Evolutionary conservation across 2,113 vertebrate species (phyloP), one percentile per base, ranked within the genome.

Genomic region (Ceyx cyanopectus): DNA sequence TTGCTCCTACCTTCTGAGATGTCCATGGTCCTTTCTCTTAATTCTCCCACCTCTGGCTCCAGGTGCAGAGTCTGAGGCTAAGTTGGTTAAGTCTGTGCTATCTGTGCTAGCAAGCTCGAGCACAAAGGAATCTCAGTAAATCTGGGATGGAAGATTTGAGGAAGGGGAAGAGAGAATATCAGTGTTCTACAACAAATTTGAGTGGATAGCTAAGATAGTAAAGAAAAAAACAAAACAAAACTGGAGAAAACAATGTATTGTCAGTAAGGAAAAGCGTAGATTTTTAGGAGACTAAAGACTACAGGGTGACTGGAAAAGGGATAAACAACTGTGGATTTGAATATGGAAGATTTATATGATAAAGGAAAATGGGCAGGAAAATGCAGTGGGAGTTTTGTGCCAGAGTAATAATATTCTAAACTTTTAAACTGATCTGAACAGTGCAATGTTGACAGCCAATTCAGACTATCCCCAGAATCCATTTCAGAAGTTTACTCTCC

Each of bases 71-170:
- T 96, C 89, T 96, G 96, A 97, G 72, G 95, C 96, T 97, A 97
- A 96, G 96, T 87, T 97, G 96, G 51, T 95, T 96, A 96, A 95
- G 72, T 96, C 96, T 96, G 95, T 95, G 91, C 96, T 97, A 96
- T 96, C 92, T 96, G 96, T 94, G 92, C 96, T 97, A 96, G 24
- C 96, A 97, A 97, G 91, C 91, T 96, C 19, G 92, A 95, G 94
- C 95, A 95, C 96, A 97, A 96, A 91, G 93, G 93, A 93, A 96
- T 54, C 94, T 97, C 96, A 97, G 96, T 96, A 97, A 85, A 97
- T 97, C 96, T 97, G 96, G 96, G 91, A 93, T 94, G 92, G 96
- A 97, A 97, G 94, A 97, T 97, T 96, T 96, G 96, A 96, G 93
- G 96, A 94, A 96, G 96, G 96, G 96, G 96, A 96, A 97, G 95